Conservation (phyloP, 2,113 vertebrate species). For the Cercopithecus mona region DNA sequence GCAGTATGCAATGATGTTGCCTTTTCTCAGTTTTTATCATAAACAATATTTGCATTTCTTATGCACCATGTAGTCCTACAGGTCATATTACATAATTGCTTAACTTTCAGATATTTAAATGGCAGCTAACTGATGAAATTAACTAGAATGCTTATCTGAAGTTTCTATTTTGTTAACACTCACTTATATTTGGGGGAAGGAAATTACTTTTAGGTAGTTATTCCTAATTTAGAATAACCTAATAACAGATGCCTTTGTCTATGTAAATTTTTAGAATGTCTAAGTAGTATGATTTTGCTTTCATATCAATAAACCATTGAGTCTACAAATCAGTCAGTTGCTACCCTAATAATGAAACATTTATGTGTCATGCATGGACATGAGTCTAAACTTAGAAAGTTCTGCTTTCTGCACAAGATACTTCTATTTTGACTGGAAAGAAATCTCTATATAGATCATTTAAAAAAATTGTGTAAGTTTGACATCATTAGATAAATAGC, state of each 20-base stretch:
- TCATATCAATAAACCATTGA: background rate
- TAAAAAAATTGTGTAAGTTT: background rate
- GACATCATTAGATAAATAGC: background rate
- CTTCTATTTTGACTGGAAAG: background rate
- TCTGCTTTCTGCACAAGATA: background rate
- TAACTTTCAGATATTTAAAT: too few species aligned
- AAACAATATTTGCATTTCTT: too few species aligned
- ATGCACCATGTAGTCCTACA: too few species aligned
- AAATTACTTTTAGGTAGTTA: background rate
- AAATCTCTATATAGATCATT: background rate
- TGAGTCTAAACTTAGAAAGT: background rate
- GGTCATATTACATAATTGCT: too few species aligned
- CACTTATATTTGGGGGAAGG: background rate
- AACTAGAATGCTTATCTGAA: background rate
- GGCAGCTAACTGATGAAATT: background rate
- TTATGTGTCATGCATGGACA: background rate
- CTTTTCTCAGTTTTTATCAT: too few species aligned
- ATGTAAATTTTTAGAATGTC: constrained; percentile 1
- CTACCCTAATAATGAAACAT: background rate
- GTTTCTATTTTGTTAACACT: background rate
- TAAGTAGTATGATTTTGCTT: background rate
- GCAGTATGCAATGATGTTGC: too few species aligned
- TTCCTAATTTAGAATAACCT: constrained; percentile 12
- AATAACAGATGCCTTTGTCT: background rate
- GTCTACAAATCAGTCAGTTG: background rate